Evolutionary conservation across 1,140 invertebrate species (phyloP).

Genomic region (Aleiodes sp.): DNA sequence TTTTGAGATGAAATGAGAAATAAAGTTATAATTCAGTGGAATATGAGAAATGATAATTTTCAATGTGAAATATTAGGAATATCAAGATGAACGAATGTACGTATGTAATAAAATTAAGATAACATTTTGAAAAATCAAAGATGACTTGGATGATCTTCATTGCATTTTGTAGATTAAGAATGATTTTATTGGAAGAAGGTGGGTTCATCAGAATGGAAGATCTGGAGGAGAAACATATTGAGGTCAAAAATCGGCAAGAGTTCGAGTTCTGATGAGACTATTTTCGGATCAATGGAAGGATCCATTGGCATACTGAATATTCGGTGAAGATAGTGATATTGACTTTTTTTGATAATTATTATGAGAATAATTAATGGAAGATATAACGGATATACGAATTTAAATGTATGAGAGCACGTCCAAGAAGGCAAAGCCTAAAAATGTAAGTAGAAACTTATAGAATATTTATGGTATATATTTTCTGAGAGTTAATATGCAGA

Average conservation of each 20-base stretch:
- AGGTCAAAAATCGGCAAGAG: too few species aligned
- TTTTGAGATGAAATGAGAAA: background rate
- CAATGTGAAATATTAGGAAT: background rate
- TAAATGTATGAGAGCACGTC: slow-evolving; percentile 24
- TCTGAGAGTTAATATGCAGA: slow-evolving; percentile 60
- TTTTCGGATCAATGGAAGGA: too few species aligned
- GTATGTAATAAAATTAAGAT: background rate
- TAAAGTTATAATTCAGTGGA: background rate
- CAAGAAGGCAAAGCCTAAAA: slow-evolving; percentile 18
- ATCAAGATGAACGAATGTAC: too few species aligned
- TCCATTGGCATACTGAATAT: too few species aligned
- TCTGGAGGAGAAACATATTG: too few species aligned
- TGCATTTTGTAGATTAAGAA: slow-evolving; percentile 13
- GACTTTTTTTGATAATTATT: slow-evolving; percentile 7
- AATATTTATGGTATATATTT: slow-evolving; percentile 56
- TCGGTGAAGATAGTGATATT: background rate
- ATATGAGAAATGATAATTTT: background rate
- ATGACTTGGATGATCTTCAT: slow-evolving; percentile 14
- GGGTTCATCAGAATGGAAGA: too few species aligned
- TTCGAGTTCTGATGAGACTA: too few species aligned
- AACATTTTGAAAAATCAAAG: slow-evolving; percentile 21
- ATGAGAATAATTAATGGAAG: background rate
- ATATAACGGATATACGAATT: slow-evolving; percentile 7
- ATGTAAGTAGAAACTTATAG: background rate
- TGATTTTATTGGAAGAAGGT: background rate